A percentile compares a stretch with the other conserved stretches of the same genome.
These are phyloP conservation scores for Illadopsis cleaveri DNA, from an alignment of 2,113 vertebrate genomes.

Conservation along the genomic window DNA sequence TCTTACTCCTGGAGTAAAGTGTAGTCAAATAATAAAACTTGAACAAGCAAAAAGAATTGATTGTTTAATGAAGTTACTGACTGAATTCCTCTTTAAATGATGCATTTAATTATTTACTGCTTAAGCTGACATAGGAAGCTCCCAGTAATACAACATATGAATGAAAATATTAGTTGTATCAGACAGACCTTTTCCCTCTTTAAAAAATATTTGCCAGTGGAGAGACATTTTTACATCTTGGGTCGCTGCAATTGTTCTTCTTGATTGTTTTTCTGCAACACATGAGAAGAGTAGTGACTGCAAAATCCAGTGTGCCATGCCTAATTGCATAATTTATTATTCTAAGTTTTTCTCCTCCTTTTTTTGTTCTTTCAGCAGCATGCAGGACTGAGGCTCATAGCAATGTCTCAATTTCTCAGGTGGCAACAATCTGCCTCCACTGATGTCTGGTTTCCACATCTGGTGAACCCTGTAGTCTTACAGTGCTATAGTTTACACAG, in stretches of 20 bases:
- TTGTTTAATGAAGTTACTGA: neutral
- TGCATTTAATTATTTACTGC: neutral
- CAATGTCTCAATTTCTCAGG: neutral
- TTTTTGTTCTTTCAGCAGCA: neutral
- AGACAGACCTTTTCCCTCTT: neutral
- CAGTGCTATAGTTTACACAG: neutral
- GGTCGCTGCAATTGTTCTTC: neutral
- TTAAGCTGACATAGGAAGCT: neutral
- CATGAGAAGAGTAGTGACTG: neutral
- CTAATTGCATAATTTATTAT: neutral
- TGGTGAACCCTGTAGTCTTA: neutral
- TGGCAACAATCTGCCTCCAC: neutral
- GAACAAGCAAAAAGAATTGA: neutral
- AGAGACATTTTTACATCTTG: neutral
- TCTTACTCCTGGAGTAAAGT: neutral
- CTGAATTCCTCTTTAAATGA: neutral
- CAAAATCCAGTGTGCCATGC: neutral
- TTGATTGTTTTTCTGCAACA: neutral
- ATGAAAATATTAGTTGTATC: neutral
- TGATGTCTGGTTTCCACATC: neutral
- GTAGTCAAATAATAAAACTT: neutral
- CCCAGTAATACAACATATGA: neutral
- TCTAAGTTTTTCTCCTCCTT: neutral
- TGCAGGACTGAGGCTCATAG: neutral
- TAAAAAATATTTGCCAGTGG: neutral